Base-by-base conservation (phyloP, 2,797 vertebrate genomes). In the Labroides dimidiatus region DNA sequence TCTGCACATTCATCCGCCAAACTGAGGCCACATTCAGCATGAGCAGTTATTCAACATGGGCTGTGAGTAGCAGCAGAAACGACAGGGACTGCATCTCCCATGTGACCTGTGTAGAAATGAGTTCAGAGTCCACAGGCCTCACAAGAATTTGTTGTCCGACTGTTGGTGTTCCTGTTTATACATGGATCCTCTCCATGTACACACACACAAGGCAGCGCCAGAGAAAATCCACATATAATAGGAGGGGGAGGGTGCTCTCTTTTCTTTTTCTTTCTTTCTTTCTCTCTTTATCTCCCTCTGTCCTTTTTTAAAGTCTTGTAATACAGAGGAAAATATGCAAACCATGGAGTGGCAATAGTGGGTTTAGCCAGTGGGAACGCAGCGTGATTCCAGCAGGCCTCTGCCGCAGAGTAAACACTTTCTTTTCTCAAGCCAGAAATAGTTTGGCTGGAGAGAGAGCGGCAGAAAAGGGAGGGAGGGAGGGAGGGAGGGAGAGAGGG, bases 351-450 rank as follows among this genome's bases (percentile, higher is more conserved):
- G 87, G 89, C 93, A 93, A 90, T 84, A 86, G 93, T 86, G 89
- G 91, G 90, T 93, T 93, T 89, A 89, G 90, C 86, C 81, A 87
- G 89, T 91, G 93, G 92, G 93, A 94, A 94, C 93, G 85, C 91
- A 89, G 91, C 87, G 79, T 94, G 93, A 93, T 86, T 93, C 90
- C 87, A 88, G 81, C 89, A 83, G 88, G 87, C 91, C 88, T 84
- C 83, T 68, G 86, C 92, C 92, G 78, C 92, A 93, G 91, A 93
- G 93, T 94, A 94, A 95, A 94, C 92, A 94, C 91, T 93, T 93
- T 93, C 90, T 91, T 90, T 93, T 94, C 92, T 93, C 88, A 91
- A 92, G 93, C 91, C 93, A 93, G 89, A 91, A 94, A 94, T 94
- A 95, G 93, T 94, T 93, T 93, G 92, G 93, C 92, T 84, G 58